These are phyloP conservation scores for Pipistrellus nathusii DNA, from an alignment of 2,797 vertebrate species.

Conservation along the genomic window DNA sequence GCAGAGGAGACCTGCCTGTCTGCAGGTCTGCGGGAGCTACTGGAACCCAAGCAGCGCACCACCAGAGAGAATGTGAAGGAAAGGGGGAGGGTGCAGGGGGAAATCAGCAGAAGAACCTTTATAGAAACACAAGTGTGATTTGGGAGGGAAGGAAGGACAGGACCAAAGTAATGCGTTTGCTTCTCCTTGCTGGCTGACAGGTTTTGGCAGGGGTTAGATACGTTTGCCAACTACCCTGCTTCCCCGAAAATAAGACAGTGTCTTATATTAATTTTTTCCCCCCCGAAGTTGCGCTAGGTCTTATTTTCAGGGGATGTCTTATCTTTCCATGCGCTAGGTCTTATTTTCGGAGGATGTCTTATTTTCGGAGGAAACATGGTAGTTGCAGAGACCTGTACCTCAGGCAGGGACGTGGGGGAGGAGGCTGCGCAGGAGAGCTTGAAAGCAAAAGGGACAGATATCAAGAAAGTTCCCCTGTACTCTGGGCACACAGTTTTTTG, in stretches of 20 bases:
- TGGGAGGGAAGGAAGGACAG: background rate
- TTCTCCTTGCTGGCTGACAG: conserved; percentile 59
- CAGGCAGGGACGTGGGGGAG: background rate
- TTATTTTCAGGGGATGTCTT: too few species aligned
- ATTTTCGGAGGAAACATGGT: too few species aligned
- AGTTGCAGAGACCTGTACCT: background rate
- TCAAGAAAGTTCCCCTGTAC: background rate
- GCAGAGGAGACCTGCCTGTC: background rate
- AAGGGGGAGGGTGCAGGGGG: background rate
- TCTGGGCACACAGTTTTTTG: conserved; percentile 11
- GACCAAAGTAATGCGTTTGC: conserved; percentile 12
- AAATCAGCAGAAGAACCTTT: background rate
- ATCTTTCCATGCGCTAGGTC: too few species aligned
- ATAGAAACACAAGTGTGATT: conserved; percentile 18
- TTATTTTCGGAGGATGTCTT: too few species aligned
- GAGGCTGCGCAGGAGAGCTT: background rate
- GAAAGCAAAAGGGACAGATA: background rate
- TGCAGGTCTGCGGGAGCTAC: background rate
- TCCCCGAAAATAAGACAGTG: too few species aligned
- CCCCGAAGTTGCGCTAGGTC: too few species aligned
- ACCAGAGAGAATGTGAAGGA: background rate
- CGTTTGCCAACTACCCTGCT: background rate
- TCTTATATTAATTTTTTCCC: too few species aligned
- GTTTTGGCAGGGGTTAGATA: background rate
- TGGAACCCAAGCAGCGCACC: conserved; percentile 4